Percentiles rank a stretch among this genome's conserved stretches.
phyloP scores from a whole-genome alignment of 2,113 vertebrate species.

The Leptobrachium ailaonicum region DNA sequence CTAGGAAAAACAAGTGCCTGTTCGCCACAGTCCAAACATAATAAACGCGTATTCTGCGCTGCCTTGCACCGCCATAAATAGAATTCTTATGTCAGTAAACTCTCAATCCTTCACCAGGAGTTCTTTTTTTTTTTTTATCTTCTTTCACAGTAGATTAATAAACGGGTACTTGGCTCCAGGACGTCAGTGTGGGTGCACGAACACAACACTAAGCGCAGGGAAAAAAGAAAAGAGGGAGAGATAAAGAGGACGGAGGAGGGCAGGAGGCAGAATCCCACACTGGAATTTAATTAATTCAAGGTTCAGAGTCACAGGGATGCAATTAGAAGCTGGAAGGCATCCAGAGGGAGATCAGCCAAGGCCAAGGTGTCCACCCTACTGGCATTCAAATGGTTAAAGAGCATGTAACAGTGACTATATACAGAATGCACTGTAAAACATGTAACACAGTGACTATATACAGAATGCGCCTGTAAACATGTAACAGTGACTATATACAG shows the following conservation, averaged over 20 bases:
- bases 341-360: not conserved
- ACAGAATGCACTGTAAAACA: too few relatives aligned
- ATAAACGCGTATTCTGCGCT: not conserved
- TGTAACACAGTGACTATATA: too few relatives aligned
- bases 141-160: conserved; percentile 17
- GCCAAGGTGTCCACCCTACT: not conserved
- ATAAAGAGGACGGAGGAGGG: conserved; percentile 10
- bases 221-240: not conserved
- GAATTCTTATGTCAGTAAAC: not conserved
- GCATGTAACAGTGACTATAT: too few relatives aligned
- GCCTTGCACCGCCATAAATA: not conserved
- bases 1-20: too few relatives aligned
- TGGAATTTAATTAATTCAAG: not conserved
- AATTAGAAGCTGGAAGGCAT: not conserved
- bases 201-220: not conserved
- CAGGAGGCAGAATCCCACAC: not conserved
- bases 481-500: too few relatives aligned
- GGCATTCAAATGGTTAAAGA: not conserved
- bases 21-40: too few relatives aligned
- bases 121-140: not conserved
- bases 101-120: not conserved
- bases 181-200: conserved; percentile 35
- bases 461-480: too few relatives aligned
- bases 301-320: not conserved
- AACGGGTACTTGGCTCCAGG: conserved; percentile 7